Base-by-base conservation (phyloP, 2,797 vertebrate genomes). In the Caiman crocodilus region DNA sequence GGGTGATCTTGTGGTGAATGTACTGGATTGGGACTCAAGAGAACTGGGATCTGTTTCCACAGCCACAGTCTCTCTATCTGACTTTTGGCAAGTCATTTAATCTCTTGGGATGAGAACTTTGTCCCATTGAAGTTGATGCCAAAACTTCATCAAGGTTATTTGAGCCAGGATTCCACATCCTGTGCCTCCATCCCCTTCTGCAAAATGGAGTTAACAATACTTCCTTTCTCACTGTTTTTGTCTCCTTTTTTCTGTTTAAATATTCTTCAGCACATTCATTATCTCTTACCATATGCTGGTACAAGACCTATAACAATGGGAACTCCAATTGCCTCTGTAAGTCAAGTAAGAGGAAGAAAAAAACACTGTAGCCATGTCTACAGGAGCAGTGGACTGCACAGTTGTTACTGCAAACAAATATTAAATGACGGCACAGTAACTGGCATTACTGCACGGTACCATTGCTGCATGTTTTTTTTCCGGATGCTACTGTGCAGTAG, bases 131-230 rank as follows among this genome's bases (percentile, higher is more conserved):
- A 69, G 89, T 35, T 26, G 79, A 30, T 21, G 2, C 1, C 64
- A 87, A 71, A 92, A 77, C 21, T 76, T 28, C 14, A 1, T 0
- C 2, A 1, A 57, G 13, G 23, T 25, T 56, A 32, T 20, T 0
- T 0, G 4, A 32, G 2, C 28, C 57, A 25, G 18, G 26, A 15
- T 14, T 50, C 90, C 50, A 71, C 71, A 42, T 23, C 28, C 18
- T 0, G 0, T 0, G 2, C 14, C 26, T 17, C 56, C 32, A 61
- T 69, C 5, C 55, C 2, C 69, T 14, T 16, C 69, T 42, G 26
- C 7, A 42, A 8, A 28, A 13, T 0, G 0, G 15, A 85, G 35
- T 8, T 12, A 67, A 57, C 14, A 80, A 14, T 61, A 75, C 55
- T 89, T 30, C 64, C 20, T 87, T 61, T 50, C 87, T 79, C 42